These are phyloP conservation scores for Drosophila glabriapex DNA, from an alignment of 2,888 invertebrate species.

Conservation along the genomic window DNA sequence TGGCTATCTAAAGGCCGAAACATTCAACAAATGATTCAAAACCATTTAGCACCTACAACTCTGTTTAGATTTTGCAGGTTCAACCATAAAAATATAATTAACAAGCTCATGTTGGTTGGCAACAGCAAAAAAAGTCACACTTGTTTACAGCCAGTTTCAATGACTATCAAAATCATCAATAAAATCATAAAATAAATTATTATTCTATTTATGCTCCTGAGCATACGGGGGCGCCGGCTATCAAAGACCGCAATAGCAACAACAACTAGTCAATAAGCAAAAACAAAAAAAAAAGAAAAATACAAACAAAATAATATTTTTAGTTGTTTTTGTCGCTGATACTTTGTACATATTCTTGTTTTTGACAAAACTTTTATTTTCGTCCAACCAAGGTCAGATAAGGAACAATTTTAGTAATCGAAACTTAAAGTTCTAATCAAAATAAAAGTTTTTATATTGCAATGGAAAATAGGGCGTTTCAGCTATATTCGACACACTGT, in stretches of 20 bases:
- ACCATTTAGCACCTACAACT: slow-evolving; percentile 49
- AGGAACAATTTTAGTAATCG: slow-evolving; percentile 15
- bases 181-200: slow-evolving; percentile 47
- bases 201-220: slow-evolving; percentile 41
- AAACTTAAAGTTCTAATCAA: not conserved
- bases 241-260: slow-evolving; percentile 10
- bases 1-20: slow-evolving; percentile 22
- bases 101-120: slow-evolving; percentile 52
- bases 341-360: slow-evolving; percentile 19
- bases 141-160: slow-evolving; percentile 36
- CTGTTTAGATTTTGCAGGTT: slow-evolving; percentile 4
- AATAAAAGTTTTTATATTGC: not conserved
- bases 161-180: slow-evolving; percentile 37
- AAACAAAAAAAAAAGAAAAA: slow-evolving; percentile 18
- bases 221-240: slow-evolving; percentile 25
- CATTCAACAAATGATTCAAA: slow-evolving; percentile 34
- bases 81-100: slow-evolving; percentile 49
- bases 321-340: slow-evolving; percentile 12
- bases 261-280: slow-evolving; percentile 34
- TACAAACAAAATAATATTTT: not conserved
- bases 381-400: slow-evolving; percentile 52
- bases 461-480: not conserved
- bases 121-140: slow-evolving; percentile 30
- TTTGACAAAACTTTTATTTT: slow-evolving; percentile 36
- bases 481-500: slow-evolving; percentile 55